Evolutionary conservation across 2,888 invertebrate species (phyloP), one percentile per base, ranked within the genome.

Genomic region (Neoaliturus tenellus): DNA sequence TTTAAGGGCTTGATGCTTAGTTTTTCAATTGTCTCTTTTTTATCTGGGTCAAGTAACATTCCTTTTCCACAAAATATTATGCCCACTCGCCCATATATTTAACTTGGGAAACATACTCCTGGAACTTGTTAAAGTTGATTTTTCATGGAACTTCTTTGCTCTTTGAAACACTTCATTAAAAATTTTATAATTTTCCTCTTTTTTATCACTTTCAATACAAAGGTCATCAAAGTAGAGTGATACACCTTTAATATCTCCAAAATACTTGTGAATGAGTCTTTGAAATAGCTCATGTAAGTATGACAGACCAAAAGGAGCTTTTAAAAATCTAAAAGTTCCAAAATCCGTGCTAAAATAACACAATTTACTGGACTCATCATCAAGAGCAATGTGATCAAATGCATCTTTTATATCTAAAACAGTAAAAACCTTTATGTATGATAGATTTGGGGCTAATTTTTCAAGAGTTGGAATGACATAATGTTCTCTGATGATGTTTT

Each of bases 31-130:
- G 67, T 8, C 10, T 67, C 23, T 25, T 25, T 67, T 25, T 67
- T 67, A 25, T 67, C 67, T 8, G 67, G 67, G 17, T 67, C 86
- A 31, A 85, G 85, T 33, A 83, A 83, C 67, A 88, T 87, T 35
- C 87, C 85, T 20, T 85, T 75, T 39, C 84, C 41, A 1, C 85
- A 84, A 80, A 88, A 86, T 33, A 87, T 87, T 67, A 88, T n/a
- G n/a, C n/a, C n/a, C n/a, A n/a, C n/a, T n/a, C 87, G 0, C 89
- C 88, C 86, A 89, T 86, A 85, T 87, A 87, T 78, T 85, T 85
- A 8, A 87, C 87, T 85, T 67, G 6, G 17, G 25, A 86, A 69
- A 17, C 83, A 83, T 62, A 85, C 84, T 86, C 88, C 31, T 88
- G 86, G 82, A 88, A 85, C 83, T 88, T 89, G 48, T 67, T 80